Base-by-base conservation (phyloP, 2,797 vertebrate genomes). In the Acridotheres tristis region DNA sequence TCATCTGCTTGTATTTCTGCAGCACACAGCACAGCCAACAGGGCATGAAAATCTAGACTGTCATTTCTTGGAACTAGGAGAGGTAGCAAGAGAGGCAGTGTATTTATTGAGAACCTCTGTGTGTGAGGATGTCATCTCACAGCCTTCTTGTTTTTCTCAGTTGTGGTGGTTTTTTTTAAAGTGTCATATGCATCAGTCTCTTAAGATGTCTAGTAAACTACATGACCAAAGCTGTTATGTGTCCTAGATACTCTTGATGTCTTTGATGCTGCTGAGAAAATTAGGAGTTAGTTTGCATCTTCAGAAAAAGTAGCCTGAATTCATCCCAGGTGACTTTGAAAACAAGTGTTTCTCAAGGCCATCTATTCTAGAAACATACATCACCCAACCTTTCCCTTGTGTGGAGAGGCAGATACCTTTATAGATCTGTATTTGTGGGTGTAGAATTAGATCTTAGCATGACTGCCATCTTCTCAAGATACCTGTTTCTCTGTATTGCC, bases 41-140 rank as follows among this genome's bases (percentile, higher is more conserved):
- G 78, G 92, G 61, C 75, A 83, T 95, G 78, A 91, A 85, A 93
- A 89, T 89, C 51, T 80, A 82, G 75, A 38, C 51, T 96, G 89
- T 78, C 54, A 53, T 89, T 77, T 92, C 67, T 77, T 78, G 47
- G 54, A 90, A 66, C 16, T 51, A 72, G n/a, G 72, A 53, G 34
- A 76, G 34, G 51, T 72, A 77, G 68, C 21, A 88, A 90, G 79
- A 74, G 69, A 94, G 63, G 36, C 74, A 67, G 8, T 25, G 11
- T 78, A 61, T 93, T 91, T 90, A 48, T 36, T 65, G 68, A 93
- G 74, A 76, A 34, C 13, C 25, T 71, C 16, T 87, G 5, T 74
- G 36, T 67, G 9, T 73, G 63, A 80, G 26, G 47, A 62, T 74
- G 61, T 80, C 89, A 89, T 77, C 51, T 32, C 4, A 29, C 42